Evolutionary conservation across 2,113 vertebrate genomes (phyloP).

Genomic region (Melanerpes aurifrons): DNA sequence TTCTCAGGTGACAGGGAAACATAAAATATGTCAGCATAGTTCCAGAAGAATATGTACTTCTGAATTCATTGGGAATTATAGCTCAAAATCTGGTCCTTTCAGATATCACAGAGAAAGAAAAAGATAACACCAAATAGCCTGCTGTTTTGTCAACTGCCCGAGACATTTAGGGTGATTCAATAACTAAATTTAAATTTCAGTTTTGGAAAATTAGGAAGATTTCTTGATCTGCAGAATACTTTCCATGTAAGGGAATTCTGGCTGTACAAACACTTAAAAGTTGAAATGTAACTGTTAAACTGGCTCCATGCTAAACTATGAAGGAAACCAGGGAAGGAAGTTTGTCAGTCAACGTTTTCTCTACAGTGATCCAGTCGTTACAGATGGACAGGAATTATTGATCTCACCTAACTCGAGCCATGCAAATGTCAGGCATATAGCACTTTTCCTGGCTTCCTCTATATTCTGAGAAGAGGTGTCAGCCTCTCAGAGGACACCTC

Average conservation of each 20-base stretch:
- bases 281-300: background rate
- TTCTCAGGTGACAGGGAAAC: background rate
- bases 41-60: background rate
- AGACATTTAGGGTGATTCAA: background rate
- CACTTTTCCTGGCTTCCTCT: background rate
- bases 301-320: background rate
- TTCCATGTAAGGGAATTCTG: background rate
- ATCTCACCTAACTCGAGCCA: background rate
- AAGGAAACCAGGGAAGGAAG: background rate
- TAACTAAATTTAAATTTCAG: constrained; percentile 3
- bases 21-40: background rate
- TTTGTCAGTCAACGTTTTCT: background rate
- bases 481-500: background rate
- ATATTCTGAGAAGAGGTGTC: background rate
- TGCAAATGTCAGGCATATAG: background rate
- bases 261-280: background rate
- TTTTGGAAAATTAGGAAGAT: background rate
- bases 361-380: background rate
- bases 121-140: background rate
- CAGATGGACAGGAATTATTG: background rate
- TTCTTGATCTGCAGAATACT: background rate
- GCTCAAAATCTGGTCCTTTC: background rate
- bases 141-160: background rate
- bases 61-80: background rate
- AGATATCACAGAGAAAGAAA: background rate